A percentile compares a stretch with the other conserved stretches of the same genome.
These are phyloP conservation scores for Stenoptilia bipunctidactyla DNA, from an alignment of 2,888 invertebrate species.

Conservation along the genomic window DNA sequence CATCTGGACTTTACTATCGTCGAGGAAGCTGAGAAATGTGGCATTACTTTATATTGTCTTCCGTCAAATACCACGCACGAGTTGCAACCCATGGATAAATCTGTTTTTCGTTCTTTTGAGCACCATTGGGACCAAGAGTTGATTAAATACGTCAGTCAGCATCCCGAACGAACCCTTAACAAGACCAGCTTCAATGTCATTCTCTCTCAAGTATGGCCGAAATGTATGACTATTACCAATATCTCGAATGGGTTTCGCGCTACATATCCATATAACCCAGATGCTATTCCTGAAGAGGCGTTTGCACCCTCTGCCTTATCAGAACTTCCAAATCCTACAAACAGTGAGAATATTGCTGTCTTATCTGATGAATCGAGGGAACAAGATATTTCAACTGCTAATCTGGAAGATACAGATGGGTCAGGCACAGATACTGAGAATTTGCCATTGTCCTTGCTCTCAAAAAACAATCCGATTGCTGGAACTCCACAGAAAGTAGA, in stretches of 20 bases:
- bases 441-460: too few relatives aligned
- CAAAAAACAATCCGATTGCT: too few relatives aligned
- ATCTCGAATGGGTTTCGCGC: conserved; percentile 16
- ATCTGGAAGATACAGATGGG: too few relatives aligned
- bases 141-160: conserved; percentile 11
- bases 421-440: too few relatives aligned
- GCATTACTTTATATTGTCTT: conserved; percentile 16
- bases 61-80: conserved; percentile 17
- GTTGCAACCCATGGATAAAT: conserved; percentile 17
- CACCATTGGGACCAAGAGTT: conserved; percentile 16
- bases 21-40: conserved; percentile 14
- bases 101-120: conserved; percentile 17
- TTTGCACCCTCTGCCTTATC: background rate
- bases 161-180: conserved; percentile 12
- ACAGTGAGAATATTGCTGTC: too few relatives aligned
- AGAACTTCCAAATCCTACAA: too few relatives aligned
- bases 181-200: conserved; percentile 15
- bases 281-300: background rate
- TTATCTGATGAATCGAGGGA: too few relatives aligned
- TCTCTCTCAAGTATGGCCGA: conserved; percentile 14
- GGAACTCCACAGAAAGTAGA: too few relatives aligned
- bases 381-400: too few relatives aligned
- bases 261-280: conserved; percentile 15
- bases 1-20: conserved; percentile 15
- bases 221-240: conserved; percentile 14